Evolutionary conservation across 2,888 invertebrate species (phyloP).

Genomic region (Oxyscelio sp.): DNA sequence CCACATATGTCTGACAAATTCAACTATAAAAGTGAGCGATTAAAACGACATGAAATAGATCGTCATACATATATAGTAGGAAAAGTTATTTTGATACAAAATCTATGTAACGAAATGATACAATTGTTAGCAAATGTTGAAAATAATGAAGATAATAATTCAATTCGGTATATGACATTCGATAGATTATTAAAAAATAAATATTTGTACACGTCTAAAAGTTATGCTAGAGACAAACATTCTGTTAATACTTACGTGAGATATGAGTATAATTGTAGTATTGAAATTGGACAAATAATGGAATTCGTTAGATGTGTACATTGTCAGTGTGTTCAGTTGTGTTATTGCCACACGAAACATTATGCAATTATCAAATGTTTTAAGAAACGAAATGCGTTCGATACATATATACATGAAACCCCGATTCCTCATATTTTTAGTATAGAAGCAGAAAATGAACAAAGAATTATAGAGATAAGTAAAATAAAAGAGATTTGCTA

Average conservation of each 20-base stretch:
- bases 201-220: not conserved
- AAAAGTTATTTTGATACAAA: not conserved
- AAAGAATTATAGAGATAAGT: not conserved
- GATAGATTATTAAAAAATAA: not conserved
- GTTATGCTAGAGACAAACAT: not conserved
- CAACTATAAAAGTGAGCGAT: conserved; percentile 32
- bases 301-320: not conserved
- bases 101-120: not conserved
- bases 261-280: not conserved
- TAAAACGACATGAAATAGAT: conserved; percentile 30
- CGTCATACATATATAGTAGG: not conserved
- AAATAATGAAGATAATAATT: not conserved
- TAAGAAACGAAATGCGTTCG: not conserved
- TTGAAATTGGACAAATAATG: not conserved
- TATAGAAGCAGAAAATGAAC: not conserved
- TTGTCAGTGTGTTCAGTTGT: not conserved
- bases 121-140: not conserved
- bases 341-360: not conserved
- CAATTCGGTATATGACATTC: not conserved
- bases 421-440: not conserved
- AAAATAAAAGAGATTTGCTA: conserved; percentile 5
- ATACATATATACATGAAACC: not conserved
- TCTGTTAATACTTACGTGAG: not conserved
- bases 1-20: conserved; percentile 9
- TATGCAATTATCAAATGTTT: not conserved